Conservation (phyloP, 2,888 invertebrate genomes). For the Flabesymbios commensalis region DNA sequence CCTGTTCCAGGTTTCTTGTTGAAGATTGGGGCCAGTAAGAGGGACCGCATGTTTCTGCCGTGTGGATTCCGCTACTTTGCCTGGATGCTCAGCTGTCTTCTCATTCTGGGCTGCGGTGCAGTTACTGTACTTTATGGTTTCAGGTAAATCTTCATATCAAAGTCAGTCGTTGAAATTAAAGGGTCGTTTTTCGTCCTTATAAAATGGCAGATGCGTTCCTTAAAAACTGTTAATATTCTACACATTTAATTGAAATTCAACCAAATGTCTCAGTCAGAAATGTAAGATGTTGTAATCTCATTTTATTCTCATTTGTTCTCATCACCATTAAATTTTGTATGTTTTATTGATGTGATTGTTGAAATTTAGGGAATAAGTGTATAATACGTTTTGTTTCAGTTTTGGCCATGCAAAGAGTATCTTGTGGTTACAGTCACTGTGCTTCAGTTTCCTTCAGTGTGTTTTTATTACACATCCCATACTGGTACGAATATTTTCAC, state of each 20-base stretch:
- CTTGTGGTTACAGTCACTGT: slow-evolving; percentile 57
- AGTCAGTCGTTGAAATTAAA: too few relatives aligned
- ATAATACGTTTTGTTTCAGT: slow-evolving; percentile 32
- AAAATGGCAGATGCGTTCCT: too few relatives aligned
- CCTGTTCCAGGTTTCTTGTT: not conserved
- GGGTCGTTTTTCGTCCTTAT: too few relatives aligned
- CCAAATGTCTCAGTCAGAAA: too few relatives aligned
- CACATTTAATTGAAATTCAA: too few relatives aligned
- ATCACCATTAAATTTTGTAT: not conserved
- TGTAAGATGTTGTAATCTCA: too few relatives aligned
- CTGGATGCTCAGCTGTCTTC: slow-evolving; percentile 46
- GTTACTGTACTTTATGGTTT: slow-evolving; percentile 53
- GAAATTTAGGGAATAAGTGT: not conserved
- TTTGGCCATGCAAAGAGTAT: slow-evolving; percentile 53
- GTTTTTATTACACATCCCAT: slow-evolving; percentile 58
- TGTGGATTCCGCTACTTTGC: slow-evolving; percentile 51
- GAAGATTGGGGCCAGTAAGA: slow-evolving; percentile 6
- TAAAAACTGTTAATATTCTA: too few relatives aligned
- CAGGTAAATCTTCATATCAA: slow-evolving; percentile 41
- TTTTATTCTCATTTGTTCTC: not conserved
- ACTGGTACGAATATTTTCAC: slow-evolving; percentile 43
- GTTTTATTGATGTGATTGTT: not conserved
- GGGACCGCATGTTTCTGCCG: slow-evolving; percentile 43
- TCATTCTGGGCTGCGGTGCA: slow-evolving; percentile 43
- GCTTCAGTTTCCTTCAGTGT: slow-evolving; percentile 57